A percentile compares a stretch with the other conserved stretches of the same genome.
Conservation (phyloP, 2,888 invertebrate genomes). For the Stenotaenia linearis region DNA sequence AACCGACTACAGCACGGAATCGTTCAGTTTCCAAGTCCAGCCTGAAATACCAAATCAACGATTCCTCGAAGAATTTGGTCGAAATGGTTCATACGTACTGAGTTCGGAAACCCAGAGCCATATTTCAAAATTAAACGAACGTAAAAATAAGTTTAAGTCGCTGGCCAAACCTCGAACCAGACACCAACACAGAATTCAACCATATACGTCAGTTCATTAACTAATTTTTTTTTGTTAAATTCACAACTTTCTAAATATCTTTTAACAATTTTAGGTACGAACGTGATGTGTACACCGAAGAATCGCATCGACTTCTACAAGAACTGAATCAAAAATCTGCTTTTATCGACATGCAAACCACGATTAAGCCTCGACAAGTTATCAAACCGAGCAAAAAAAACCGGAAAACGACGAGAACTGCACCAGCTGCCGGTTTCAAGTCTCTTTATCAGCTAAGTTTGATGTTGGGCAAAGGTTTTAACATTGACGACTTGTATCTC, state of each 20-base stretch:
- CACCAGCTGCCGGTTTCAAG: not conserved
- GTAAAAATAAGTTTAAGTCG: not conserved
- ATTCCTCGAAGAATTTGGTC: not conserved
- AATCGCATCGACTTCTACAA: not conserved
- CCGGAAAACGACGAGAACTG: not conserved
- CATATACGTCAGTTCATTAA: no score
- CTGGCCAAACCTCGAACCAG: not conserved
- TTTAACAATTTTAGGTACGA: no score
- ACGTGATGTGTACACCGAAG: not conserved
- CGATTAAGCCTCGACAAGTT: not conserved
- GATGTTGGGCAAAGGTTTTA: not conserved
- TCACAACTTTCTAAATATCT: not conserved
- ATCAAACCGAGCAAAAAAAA: not conserved
- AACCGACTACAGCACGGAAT: no score
- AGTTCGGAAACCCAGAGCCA: not conserved
- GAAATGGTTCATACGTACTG: not conserved
- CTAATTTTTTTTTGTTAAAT: not conserved
- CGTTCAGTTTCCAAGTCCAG: no score
- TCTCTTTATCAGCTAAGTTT: not conserved
- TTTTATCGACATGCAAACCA: not conserved
- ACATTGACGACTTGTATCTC: not conserved
- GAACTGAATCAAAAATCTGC: not conserved
- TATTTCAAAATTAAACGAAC: not conserved
- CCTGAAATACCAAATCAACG: not conserved
- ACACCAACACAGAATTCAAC: not conserved